Base-by-base conservation (phyloP, 1,140 invertebrate species). In the Drosophila auraria region DNA sequence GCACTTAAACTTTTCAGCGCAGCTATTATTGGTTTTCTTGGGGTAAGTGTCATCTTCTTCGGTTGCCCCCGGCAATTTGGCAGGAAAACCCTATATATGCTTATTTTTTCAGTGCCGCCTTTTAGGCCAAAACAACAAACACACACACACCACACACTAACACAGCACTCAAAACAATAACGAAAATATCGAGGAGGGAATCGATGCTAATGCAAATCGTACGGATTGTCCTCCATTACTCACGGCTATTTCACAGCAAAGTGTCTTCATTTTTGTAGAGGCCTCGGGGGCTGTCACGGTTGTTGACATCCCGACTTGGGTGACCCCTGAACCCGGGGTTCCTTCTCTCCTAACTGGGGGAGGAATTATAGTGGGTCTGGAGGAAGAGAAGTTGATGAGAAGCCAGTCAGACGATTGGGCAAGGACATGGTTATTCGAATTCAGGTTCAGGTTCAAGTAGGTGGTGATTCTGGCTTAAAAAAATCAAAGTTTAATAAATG, bases 41-140 rank as follows among this genome's bases (percentile, higher is more conserved):
- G 70, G 45, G 38, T 61, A 74, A 74, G 45, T 77, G 74, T 84
- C 82, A 83, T 77, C 82, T 72, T 76, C 38, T 64, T 79, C 38
- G 77, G 80, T 89, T 89, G 83, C 83, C 84, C 61, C 56, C 40
- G 80, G 83, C 84, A 70, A 68, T 87, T 58, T 51, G 45, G 38
- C 51, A 53, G 59, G 50, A 62, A 63, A 74, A 53, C 57, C 80
- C 72, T 79, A 78, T 81, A 72, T 78, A 59, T 86, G 82, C 82
- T 82, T 82, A 78, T 84, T 78, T 86, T 57, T 71, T 61, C 65
- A 44, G 62, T 33, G 47, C 44, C 62, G 62, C 75, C 53, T 78
- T 50, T 76, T 82, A 62, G 66, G 65, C 58, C 74, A 78, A 79
- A 78, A 71, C 76, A 73, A 73, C 69, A 72, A 17, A 44, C 36